Evolutionary conservation across 2,797 vertebrate species (phyloP), one percentile per base, ranked within the genome.

Genomic region (Clarias fuscus): DNA sequence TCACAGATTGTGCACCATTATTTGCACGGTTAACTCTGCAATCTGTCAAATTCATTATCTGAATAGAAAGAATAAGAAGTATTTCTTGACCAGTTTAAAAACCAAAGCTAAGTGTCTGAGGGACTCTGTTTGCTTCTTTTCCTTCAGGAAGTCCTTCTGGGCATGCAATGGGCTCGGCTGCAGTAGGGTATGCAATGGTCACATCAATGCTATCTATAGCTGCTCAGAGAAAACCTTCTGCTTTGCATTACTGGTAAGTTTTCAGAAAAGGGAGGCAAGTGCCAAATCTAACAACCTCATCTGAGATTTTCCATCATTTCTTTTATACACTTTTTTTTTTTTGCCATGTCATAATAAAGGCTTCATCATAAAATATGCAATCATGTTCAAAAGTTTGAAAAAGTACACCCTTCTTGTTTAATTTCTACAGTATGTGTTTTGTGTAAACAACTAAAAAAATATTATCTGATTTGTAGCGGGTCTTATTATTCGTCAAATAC

Each of bases 111-210:
- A 59, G 53, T 80, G 22, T 24, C 7, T 64, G 7, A 24, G 6
- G 71, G 53, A 17, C 5, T 30, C 15, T 27, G 7, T 37, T 17
- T 43, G 14, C 15, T 56, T 59, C 59, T 22, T 72, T 17, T 30
- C n/a, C 58, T 53, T 78, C 80, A 96, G 96, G 95, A 59, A 96
- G 96, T 87, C 96, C 95, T 0, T 96, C 96, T 1, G 98, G 98
- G 15, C 98, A 99, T 0, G 97, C 98, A 3, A 99, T 99, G 98
- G 98, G 98, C 0, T 95, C 98, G 18, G 97, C 98, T 1, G 96
- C 96, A 0, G 95, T 99, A n/a, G 98, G 98, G 92, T 98, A 98
- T 0, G 95, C 96, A 78, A 96, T 99, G 93, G 96, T 98, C 83
- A 98, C 96, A 0, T 96, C 98, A n/a, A 92, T 97, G 64, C 96